Conservation (phyloP, 2,888 invertebrate genomes). For the Nemotelus nigrinus region DNA sequence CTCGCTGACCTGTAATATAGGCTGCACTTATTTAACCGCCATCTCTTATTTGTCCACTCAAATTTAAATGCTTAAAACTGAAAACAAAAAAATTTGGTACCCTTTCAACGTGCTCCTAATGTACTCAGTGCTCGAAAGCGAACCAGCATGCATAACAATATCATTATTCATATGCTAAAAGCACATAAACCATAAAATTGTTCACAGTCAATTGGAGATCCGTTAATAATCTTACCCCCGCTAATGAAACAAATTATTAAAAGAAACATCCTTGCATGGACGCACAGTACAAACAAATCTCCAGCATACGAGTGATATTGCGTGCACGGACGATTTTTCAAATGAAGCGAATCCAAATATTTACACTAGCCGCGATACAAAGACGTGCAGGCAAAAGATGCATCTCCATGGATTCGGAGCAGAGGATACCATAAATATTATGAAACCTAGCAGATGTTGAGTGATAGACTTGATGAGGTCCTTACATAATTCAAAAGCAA, state of each 20-base stretch:
- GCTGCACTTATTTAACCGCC: too few relatives aligned
- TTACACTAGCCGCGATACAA: conserved; percentile 24
- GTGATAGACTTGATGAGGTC: conserved; percentile 35
- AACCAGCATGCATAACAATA: not conserved
- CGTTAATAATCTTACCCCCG: conserved; percentile 16
- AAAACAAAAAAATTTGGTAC: too few relatives aligned
- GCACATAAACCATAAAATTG: conserved; percentile 25
- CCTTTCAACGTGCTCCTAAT: not conserved
- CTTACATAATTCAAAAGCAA: conserved; percentile 35
- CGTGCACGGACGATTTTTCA: conserved; percentile 26
- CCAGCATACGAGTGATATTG: not conserved
- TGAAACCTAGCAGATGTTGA: conserved; percentile 35
- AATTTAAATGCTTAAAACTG: too few relatives aligned
- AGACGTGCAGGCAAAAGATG: conserved; percentile 16
- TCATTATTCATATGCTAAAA: conserved; percentile 24
- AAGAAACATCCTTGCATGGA: conserved; percentile 8
- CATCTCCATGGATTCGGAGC: not conserved
- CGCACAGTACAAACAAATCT: not conserved
- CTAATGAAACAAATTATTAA: conserved; percentile 35
- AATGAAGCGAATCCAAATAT: conserved; percentile 43
- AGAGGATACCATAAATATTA: conserved; percentile 35
- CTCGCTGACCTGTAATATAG: too few relatives aligned
- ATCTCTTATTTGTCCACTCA: too few relatives aligned
- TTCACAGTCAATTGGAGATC: conserved; percentile 40
- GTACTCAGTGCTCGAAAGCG: not conserved